Evolutionary conservation across 2,888 invertebrate genomes (phyloP).

Genomic region (Synergus japonicus): DNA sequence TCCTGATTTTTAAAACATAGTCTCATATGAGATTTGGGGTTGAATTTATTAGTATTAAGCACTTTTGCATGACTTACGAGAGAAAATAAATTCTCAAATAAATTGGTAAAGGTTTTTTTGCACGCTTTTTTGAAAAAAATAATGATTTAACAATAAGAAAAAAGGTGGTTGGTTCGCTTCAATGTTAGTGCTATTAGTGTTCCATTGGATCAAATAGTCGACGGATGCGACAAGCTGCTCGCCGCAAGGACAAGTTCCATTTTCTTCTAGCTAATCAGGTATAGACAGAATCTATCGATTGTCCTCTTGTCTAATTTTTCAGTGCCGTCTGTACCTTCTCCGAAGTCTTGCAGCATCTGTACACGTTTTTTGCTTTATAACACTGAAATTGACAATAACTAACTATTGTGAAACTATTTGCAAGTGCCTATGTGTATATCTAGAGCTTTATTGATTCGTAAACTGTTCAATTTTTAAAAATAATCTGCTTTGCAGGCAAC

Average conservation of each 20-base stretch:
- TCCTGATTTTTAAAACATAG: background rate
- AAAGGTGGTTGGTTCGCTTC: slow-evolving; percentile 52
- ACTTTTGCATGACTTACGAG: slow-evolving; percentile 13
- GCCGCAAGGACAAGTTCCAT: slow-evolving; percentile 72
- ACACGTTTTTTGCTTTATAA: slow-evolving; percentile 43
- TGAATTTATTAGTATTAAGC: background rate
- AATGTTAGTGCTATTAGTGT: slow-evolving; percentile 58
- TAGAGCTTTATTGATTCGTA: background rate
- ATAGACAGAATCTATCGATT: slow-evolving; percentile 49
- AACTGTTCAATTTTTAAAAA: background rate
- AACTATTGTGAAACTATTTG: slow-evolving; percentile 7
- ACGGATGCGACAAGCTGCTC: slow-evolving; percentile 66
- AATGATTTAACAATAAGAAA: slow-evolving; percentile 44
- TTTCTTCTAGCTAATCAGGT: slow-evolving; percentile 70
- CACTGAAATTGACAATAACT: slow-evolving; percentile 14
- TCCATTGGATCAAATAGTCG: slow-evolving; percentile 66
- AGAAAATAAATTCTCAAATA: slow-evolving; percentile 8
- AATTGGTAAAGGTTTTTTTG: slow-evolving; percentile 15
- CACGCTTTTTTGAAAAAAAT: slow-evolving; percentile 11
- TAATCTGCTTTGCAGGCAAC: slow-evolving; percentile 63
- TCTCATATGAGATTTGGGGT: background rate
- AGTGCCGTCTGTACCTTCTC: slow-evolving; percentile 55
- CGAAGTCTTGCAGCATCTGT: slow-evolving; percentile 58
- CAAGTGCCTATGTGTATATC: background rate
- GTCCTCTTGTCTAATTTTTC: slow-evolving; percentile 57